phyloP scores from a whole-genome alignment of 2,888 invertebrate genomes.

The Epiblema foenella region DNA sequence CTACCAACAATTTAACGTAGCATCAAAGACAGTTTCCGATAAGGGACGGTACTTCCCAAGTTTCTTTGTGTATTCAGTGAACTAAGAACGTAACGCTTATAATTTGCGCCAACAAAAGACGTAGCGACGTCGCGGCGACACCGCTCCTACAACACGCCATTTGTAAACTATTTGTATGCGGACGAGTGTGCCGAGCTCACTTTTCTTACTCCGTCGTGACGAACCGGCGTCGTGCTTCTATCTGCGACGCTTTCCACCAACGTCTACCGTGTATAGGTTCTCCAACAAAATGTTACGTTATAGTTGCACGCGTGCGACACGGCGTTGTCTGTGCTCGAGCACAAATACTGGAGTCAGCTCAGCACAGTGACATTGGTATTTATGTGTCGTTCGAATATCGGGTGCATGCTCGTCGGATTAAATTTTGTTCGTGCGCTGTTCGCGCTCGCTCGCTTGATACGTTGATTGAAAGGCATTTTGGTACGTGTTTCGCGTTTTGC shows the following conservation, averaged over 20 bases:
- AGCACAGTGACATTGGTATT: slow-evolving; percentile 62
- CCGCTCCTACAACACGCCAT: slow-evolving; percentile 70
- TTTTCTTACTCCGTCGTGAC: slow-evolving; percentile 81
- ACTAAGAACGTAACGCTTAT: slow-evolving; percentile 13
- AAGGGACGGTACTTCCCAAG: background rate
- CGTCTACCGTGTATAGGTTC: slow-evolving; percentile 38
- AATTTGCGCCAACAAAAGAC: slow-evolving; percentile 44
- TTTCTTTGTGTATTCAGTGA: background rate
- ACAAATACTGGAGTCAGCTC: slow-evolving; percentile 48
- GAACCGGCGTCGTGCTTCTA: slow-evolving; percentile 62
- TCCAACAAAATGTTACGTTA: slow-evolving; percentile 38
- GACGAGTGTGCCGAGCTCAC: slow-evolving; percentile 72
- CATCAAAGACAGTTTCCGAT: background rate
- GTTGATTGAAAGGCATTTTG: slow-evolving; percentile 74
- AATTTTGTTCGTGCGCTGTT: slow-evolving; percentile 64
- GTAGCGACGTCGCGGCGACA: slow-evolving; percentile 56
- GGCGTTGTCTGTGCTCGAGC: slow-evolving; percentile 23
- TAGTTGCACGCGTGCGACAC: slow-evolving; percentile 41
- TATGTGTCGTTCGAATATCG: slow-evolving; percentile 64
- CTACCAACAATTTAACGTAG: no score
- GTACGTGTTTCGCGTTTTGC: slow-evolving; percentile 57
- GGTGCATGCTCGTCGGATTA: slow-evolving; percentile 65
- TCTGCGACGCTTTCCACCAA: slow-evolving; percentile 56
- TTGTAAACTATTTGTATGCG: slow-evolving; percentile 86
- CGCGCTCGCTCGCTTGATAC: slow-evolving; percentile 60